Conservation (phyloP, 2,113 vertebrate genomes). For the Paratilapia polleni region DNA sequence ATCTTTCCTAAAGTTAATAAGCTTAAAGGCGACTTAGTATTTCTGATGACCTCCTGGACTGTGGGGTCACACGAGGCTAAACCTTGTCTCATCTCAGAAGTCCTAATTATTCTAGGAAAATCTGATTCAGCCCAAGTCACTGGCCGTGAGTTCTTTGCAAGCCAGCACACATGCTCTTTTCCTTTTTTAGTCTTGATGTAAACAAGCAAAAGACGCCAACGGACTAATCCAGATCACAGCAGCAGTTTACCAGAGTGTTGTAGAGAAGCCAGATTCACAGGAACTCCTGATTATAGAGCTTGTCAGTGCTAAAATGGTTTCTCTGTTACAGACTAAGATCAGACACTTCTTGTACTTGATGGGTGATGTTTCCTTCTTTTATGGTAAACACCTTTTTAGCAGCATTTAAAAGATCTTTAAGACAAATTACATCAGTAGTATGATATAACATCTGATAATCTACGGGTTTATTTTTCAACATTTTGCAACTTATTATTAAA, state of each 20-base stretch:
- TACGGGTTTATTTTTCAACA: background rate
- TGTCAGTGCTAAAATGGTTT: background rate
- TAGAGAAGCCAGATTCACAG: slow-evolving; percentile 22
- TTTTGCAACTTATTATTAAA: background rate
- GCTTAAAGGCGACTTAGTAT: slow-evolving; percentile 39
- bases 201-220: slow-evolving; percentile 47
- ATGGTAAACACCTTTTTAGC: background rate
- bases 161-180: slow-evolving; percentile 38
- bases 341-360: background rate
- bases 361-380: background rate
- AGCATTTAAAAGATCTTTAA: background rate
- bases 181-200: slow-evolving; percentile 33
- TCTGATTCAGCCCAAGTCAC: slow-evolving; percentile 24
- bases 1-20: slow-evolving; percentile 45
- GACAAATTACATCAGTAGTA: background rate
- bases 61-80: slow-evolving; percentile 29
- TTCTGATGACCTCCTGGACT: slow-evolving; percentile 20
- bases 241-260: background rate
- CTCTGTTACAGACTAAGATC: background rate
- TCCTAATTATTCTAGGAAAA: slow-evolving; percentile 58
- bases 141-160: background rate
- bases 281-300: slow-evolving; percentile 24
- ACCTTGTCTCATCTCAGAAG: slow-evolving; percentile 3
- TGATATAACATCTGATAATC: background rate
- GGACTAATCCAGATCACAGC: slow-evolving; percentile 55